phyloP scores from a whole-genome alignment of 2,113 vertebrate species.

The Sinocyclocheilus anophthalmus region DNA sequence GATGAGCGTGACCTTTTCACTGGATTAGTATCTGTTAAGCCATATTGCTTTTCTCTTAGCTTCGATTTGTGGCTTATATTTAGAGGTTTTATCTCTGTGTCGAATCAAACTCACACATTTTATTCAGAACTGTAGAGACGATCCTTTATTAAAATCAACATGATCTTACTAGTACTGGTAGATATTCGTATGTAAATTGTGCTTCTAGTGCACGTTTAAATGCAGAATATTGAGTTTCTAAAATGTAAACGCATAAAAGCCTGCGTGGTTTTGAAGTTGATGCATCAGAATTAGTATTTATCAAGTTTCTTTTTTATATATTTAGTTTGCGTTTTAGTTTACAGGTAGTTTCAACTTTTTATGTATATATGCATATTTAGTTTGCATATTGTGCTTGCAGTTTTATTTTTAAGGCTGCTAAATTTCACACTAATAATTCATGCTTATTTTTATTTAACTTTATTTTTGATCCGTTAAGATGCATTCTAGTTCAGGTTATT shows the following conservation, averaged over 20 bases:
- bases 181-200: not conserved
- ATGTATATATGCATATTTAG: not conserved
- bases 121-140: not conserved
- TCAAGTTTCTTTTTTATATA: no score
- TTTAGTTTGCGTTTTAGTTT: no score
- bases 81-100: not conserved
- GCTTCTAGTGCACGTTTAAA: not conserved
- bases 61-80: not conserved
- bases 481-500: not conserved
- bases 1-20: conserved; percentile 10
- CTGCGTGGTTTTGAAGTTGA: not conserved
- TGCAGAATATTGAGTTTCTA: not conserved
- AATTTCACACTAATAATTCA: not conserved
- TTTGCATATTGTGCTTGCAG: not conserved
- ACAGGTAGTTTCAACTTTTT: no score
- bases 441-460: not conserved
- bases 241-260: not conserved
- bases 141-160: not conserved
- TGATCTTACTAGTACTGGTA: not conserved
- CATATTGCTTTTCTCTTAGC: conserved; percentile 1
- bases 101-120: not conserved
- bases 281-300: not conserved
- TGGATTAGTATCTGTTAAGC: conserved; percentile 4
- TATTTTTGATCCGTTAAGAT: not conserved
- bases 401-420: not conserved